Evolutionary conservation across 2,888 invertebrate species (phyloP).

Genomic region (Cataglyphis cursor): DNA sequence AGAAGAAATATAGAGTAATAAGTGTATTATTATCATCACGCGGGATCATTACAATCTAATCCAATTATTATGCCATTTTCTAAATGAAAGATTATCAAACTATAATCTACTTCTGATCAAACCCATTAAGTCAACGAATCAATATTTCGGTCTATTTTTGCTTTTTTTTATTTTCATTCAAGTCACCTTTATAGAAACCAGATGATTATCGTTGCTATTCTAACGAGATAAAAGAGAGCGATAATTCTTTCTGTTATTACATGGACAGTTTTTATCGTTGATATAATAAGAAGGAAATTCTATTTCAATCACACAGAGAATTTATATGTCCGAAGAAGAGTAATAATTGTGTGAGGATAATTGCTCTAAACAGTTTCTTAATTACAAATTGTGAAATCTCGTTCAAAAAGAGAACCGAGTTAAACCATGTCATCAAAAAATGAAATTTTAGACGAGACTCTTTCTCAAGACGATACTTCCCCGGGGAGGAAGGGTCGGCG

Average conservation of each 20-base stretch:
- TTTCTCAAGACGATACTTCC: conserved; percentile 3
- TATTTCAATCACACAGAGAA: not conserved
- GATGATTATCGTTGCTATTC: not conserved
- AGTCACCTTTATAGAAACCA: not conserved
- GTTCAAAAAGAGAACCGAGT: not conserved
- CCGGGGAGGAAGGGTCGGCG: not conserved
- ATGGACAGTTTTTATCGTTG: not conserved
- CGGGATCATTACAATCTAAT: not conserved
- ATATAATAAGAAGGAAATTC: not conserved
- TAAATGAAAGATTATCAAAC: not conserved
- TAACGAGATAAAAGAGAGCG: not conserved
- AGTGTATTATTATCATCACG: not conserved
- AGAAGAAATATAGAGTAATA: conserved; percentile 4
- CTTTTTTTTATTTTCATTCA: not conserved
- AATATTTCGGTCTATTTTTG: not conserved
- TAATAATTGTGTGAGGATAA: not conserved
- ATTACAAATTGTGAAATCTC: not conserved
- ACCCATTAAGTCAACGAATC: not conserved
- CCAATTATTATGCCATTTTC: not conserved
- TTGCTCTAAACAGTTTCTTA: not conserved
- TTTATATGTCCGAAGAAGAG: not conserved
- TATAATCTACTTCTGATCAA: not conserved
- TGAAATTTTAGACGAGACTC: not conserved
- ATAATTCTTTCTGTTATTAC: not conserved
- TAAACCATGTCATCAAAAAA: not conserved